Base-by-base conservation (phyloP, 2,113 vertebrate species). In the Geococcyx californianus region DNA sequence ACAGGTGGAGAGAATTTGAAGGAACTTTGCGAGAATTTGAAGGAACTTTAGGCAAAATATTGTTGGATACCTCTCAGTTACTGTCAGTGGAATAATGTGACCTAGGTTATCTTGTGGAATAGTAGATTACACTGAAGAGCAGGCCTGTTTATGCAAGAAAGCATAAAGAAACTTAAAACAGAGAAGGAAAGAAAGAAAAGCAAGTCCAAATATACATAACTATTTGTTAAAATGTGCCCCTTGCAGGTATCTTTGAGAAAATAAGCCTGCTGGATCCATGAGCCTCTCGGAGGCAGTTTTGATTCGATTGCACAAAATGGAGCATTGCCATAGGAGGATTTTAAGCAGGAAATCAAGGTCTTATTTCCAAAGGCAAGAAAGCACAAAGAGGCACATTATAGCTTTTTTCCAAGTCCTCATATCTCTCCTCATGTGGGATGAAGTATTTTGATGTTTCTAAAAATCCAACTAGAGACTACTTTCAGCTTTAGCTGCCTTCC, bases 1-100 rank as follows among this genome's bases (percentile, higher is more conserved):
- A 51, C 68, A 72, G 24, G 44, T 55, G 34, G 60, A 72, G 34
- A 89, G 29, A 72, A 16, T 25, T n/a, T 62, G 58, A 90, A 92
- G 34, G 69, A 83, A 58, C 51, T 69, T 82, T 11, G 6, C 89
- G 78, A 56, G n/a, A 36, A 51, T 11, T 69, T 87, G 33, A 58
- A 59, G 31, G 60, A 64, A 60, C 70, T 29, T 84, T 7, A 95
- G 59, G 58, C 7, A 78, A 92, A 51, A 47, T 67, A 52, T n/a
- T 92, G 86, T 90, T 70, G 60, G 89, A 84, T 68, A 77, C 10
- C 31, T 79, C 33, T 92, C 51, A 20, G 18, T 6, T 67, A 66
- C 72, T 63, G 31, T 18, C 60, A 60, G 4, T 58, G 69, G 52
- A 89, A 87, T 49, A 78, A 26, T 6, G 21, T 66, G 95, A 76